Base-by-base conservation (phyloP, 1,140 invertebrate genomes). In the Drosophila kurseongensis region DNA sequence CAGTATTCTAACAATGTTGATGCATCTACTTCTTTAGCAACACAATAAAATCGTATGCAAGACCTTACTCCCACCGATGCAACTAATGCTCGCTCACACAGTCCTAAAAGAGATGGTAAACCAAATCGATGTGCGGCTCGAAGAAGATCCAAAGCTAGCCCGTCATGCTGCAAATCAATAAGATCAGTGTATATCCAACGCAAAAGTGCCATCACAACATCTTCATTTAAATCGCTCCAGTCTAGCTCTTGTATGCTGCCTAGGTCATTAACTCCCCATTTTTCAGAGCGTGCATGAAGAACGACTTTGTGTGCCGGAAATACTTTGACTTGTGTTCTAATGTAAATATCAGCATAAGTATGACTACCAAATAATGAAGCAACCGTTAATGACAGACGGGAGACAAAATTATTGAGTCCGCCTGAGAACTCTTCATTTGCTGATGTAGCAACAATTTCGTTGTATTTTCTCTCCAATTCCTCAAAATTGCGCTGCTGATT, bases 111-210 rank as follows among this genome's bases (percentile, higher is more conserved):
- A 59, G 95, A 95, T 63, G 94, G 93, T 5, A 99, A 93, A 76
- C 96, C 95, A 92, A 97, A 98, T 75, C 94, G 93, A 51, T 96
- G 95, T 1, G 98, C 97, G 67, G 95, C 95, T 92, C 95, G 95
- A 93, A 99, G 95, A 7, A 99, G 91, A 68, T 97, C 95, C 40
- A 99, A 92, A 0, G 96, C 95, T 84, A 98, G 95, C 62, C 94
- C 93, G 85, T 97, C 96, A 76, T 95, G 94, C 41, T 95, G 92
- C 32, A 97, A 94, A 76, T 96, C 95, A 2, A 98, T 95, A 57
- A 96, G 93, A 93, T 98, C 97, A 13, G 97, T 98, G 86, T 99
- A 99, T 44, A 98, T 95, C 98, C 98, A 99, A 92, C 96, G 95
- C 13, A 99, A 91, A 8, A 99, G 92, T 4, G 96, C 94, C 75